A percentile compares a stretch with the other conserved stretches of the same genome.
Evolutionary conservation across 2,113 vertebrate species (phyloP).

Genomic region (Lichenostomus cassidix): DNA sequence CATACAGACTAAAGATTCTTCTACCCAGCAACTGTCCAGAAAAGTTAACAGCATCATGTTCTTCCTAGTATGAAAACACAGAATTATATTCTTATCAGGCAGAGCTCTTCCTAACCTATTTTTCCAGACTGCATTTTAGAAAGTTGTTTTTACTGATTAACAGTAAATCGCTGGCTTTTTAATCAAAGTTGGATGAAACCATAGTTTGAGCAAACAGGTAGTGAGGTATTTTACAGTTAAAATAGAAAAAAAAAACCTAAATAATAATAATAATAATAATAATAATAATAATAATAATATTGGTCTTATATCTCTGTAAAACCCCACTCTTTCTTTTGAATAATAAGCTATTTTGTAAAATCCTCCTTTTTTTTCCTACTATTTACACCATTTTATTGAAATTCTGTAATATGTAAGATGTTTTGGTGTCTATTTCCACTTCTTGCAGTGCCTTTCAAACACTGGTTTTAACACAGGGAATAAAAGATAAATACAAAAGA

Average conservation of each 20-base stretch:
- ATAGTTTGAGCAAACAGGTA: background rate
- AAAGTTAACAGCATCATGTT: background rate
- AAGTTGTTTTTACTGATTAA: background rate
- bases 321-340: background rate
- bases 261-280: background rate
- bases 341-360: background rate
- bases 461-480: background rate
- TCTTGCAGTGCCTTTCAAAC: background rate
- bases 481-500: background rate
- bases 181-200: background rate
- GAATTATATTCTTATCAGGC: background rate
- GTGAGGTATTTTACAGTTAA: background rate
- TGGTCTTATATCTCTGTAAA: background rate
- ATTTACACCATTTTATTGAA: background rate
- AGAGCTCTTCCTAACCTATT: background rate
- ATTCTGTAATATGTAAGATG: background rate
- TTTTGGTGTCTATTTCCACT: background rate
- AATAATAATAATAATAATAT: background rate
- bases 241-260: background rate
- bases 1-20: background rate
- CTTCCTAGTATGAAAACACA: background rate
- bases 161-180: background rate
- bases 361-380: background rate
- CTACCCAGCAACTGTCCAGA: background rate
- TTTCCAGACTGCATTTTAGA: background rate